These are phyloP conservation scores for Meleagris gallopavo DNA, from an alignment of 2,113 vertebrate species.

Conservation along the genomic window DNA sequence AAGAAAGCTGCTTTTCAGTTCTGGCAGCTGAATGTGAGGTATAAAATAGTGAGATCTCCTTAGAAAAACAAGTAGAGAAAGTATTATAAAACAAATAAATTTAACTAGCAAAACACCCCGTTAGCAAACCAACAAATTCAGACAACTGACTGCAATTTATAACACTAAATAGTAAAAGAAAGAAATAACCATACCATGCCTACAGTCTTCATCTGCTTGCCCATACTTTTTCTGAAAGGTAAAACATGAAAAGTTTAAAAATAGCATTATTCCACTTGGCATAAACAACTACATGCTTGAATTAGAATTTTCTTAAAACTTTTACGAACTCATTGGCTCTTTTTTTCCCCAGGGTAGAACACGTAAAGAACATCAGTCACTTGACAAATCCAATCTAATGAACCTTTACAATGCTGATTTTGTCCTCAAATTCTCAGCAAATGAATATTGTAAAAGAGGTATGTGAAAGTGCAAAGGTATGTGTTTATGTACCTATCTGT, in stretches of 20 bases:
- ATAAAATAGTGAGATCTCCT: not conserved
- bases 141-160: conserved; percentile 41
- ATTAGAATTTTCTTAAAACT: not conserved
- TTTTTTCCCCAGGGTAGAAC: conserved; percentile 14
- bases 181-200: conserved; percentile 88
- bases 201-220: conserved; percentile 98
- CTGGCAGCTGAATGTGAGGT: not conserved
- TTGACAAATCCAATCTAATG: not conserved
- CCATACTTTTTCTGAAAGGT: conserved; percentile 96
- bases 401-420: not conserved
- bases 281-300: conserved; percentile 45
- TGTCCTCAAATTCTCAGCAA: not conserved
- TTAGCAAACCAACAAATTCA: conserved; percentile 34
- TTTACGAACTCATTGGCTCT: not conserved
- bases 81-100: not conserved
- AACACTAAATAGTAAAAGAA: conserved; percentile 46
- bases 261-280: conserved; percentile 50
- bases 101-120: not conserved
- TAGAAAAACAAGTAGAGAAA: not conserved
- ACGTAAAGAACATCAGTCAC: conserved; percentile 6
- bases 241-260: conserved; percentile 69
- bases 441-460: not conserved
- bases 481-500: not conserved
- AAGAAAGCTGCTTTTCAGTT: not conserved
- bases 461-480: not conserved